phyloP scores from a whole-genome alignment of 2,888 invertebrate genomes.

The Oscheius sp. region DNA sequence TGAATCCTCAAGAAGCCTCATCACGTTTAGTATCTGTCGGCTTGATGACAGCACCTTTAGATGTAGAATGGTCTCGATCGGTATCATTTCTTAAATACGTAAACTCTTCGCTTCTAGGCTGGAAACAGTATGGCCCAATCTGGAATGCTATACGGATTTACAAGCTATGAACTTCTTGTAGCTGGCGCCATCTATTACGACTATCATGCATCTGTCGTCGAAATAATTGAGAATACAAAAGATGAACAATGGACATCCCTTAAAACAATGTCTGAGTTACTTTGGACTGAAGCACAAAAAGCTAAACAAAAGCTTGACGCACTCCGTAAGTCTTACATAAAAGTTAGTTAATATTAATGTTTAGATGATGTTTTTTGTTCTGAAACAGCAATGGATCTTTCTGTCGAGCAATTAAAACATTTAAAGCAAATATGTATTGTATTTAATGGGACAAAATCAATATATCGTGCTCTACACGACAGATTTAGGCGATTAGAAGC shows the following conservation, averaged over 20 bases:
- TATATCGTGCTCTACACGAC: not conserved
- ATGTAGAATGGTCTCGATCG: not conserved
- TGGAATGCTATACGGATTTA: not conserved
- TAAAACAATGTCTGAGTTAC: not conserved
- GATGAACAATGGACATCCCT: not conserved
- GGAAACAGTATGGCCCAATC: not conserved
- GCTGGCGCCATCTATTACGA: slow-evolving; percentile 8
- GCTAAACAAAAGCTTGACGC: slow-evolving; percentile 9
- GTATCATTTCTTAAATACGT: no score
- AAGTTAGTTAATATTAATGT: not conserved
- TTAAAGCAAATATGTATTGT: not conserved
- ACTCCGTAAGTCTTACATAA: slow-evolving; percentile 15
- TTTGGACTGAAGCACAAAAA: slow-evolving; percentile 9
- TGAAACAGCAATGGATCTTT: not conserved
- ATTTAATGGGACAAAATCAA: not conserved
- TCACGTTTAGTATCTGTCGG: not conserved
- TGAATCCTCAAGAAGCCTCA: not conserved
- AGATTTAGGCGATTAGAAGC: not conserved
- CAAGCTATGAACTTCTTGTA: not conserved
- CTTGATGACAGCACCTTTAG: not conserved
- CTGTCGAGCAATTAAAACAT: slow-evolving; percentile 9
- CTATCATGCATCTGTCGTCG: not conserved
- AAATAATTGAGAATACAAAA: not conserved
- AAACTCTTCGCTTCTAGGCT: no score
- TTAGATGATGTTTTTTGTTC: slow-evolving; percentile 14